A percentile compares a stretch with the other conserved stretches of the same genome.
phyloP scores from a whole-genome alignment of 2,888 invertebrate species.

The Gnatocerus cornutus region DNA sequence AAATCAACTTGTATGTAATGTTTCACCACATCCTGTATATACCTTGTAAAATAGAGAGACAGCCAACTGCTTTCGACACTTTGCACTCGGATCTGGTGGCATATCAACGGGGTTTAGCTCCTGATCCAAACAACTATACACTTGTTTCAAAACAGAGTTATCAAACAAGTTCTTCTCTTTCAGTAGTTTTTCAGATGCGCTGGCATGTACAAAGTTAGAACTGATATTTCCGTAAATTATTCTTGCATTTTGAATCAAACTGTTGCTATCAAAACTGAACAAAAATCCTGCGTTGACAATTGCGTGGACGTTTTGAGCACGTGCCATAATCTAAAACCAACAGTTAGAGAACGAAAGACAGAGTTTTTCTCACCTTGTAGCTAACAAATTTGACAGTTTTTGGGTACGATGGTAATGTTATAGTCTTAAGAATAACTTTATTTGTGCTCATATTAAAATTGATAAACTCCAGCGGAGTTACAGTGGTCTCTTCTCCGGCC shows the following conservation, averaged over 20 bases:
- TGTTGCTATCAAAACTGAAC: slow-evolving; percentile 72
- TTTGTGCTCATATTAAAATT: slow-evolving; percentile 70
- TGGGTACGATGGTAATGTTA: slow-evolving; percentile 13
- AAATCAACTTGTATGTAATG: slow-evolving; percentile 70
- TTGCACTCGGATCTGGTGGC: slow-evolving; percentile 79
- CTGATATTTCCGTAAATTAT: slow-evolving; percentile 80
- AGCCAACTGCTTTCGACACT: slow-evolving; percentile 81
- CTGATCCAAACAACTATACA: slow-evolving; percentile 70
- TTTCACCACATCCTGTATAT: neutral
- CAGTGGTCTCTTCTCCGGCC: slow-evolving; percentile 50
- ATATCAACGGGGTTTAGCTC: slow-evolving; percentile 78
- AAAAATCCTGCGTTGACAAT: slow-evolving; percentile 82
- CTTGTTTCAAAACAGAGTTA: slow-evolving; percentile 67
- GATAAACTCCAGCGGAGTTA: slow-evolving; percentile 68
- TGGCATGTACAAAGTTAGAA: slow-evolving; percentile 72
- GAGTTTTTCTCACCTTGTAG: slow-evolving; percentile 77
- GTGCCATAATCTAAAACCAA: slow-evolving; percentile 76
- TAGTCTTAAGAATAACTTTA: slow-evolving; percentile 23
- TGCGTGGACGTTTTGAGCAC: slow-evolving; percentile 81
- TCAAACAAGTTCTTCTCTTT: slow-evolving; percentile 69
- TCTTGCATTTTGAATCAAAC: slow-evolving; percentile 71
- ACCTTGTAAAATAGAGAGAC: slow-evolving; percentile 80
- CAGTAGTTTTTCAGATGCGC: slow-evolving; percentile 71
- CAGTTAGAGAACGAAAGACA: slow-evolving; percentile 74
- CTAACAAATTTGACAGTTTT: slow-evolving; percentile 19